Conservation (phyloP, 2,888 invertebrate species). For the Neelides folsomi region DNA sequence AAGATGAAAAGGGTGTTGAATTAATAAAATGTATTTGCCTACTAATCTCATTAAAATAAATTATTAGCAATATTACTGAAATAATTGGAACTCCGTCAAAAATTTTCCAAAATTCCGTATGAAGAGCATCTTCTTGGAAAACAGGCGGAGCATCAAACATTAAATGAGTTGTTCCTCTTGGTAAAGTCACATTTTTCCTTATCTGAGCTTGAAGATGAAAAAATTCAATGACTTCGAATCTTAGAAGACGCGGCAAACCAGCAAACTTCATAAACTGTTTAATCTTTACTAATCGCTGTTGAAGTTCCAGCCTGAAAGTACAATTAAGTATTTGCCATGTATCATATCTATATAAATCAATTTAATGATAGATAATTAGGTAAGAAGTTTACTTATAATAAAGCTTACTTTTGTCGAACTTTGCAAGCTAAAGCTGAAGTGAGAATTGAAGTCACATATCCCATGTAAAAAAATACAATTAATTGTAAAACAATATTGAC, state of each 20-base stretch:
- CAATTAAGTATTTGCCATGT: too few relatives aligned
- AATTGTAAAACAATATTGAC: too few relatives aligned
- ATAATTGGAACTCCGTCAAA: constrained; percentile 29
- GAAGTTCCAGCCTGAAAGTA: constrained; percentile 14
- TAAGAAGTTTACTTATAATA: too few relatives aligned
- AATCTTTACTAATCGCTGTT: constrained; percentile 21
- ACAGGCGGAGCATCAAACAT: constrained; percentile 28
- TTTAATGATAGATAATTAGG: too few relatives aligned
- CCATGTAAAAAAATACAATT: too few relatives aligned
- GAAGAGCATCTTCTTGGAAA: constrained; percentile 24
- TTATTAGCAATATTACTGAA: constrained; percentile 11
- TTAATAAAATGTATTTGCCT: too few relatives aligned
- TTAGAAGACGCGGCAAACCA: constrained; percentile 9
- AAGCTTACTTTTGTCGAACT: too few relatives aligned
- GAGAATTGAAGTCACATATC: too few relatives aligned
- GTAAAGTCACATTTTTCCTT: constrained; percentile 12
- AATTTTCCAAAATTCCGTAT: constrained; percentile 16
- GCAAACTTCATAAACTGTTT: constrained; percentile 21
- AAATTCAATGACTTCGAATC: constrained; percentile 20
- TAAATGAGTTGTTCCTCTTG: constrained; percentile 10
- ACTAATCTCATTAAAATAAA: not conserved
- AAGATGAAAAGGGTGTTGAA: too few relatives aligned
- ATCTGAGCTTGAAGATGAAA: constrained; percentile 22
- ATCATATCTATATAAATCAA: too few relatives aligned
- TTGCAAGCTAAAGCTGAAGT: too few relatives aligned